Evolutionary conservation across 2,797 vertebrate species (phyloP).

Genomic region (Coccyzus lansbergi): DNA sequence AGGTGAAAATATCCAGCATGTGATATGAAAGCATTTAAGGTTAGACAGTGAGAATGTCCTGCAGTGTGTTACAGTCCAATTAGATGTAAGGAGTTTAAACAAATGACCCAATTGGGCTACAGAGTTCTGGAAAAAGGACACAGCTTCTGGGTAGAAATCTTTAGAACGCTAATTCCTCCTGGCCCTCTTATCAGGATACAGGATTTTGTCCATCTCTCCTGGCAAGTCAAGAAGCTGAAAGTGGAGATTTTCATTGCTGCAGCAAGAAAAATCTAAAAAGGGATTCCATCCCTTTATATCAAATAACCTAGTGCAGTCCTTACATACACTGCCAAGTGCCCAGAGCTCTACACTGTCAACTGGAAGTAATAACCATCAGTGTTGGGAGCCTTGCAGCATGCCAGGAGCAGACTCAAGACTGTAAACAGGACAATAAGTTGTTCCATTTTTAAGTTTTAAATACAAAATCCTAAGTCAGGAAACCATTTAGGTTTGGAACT

Average conservation of each 20-base stretch:
- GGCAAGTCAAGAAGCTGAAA: not conserved
- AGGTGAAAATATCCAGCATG: not conserved
- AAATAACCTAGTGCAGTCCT: not conserved
- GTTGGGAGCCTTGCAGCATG: not conserved
- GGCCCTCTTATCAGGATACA: not conserved
- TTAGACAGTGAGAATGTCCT: not conserved
- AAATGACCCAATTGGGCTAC: not conserved
- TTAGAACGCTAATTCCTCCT: not conserved
- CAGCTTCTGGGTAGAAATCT: not conserved
- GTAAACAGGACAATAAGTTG: not conserved
- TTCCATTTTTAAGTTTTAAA: not conserved
- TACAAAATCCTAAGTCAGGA: not conserved
- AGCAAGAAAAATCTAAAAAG: not conserved
- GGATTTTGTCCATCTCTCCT: not conserved
- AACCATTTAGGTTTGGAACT: not conserved
- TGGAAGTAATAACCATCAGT: not conserved
- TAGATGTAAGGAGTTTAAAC: not conserved
- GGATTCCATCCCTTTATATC: not conserved
- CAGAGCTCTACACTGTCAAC: not conserved
- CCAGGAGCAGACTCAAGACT: not conserved
- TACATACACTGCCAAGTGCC: not conserved
- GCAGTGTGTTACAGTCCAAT: not conserved
- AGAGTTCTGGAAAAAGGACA: not conserved
- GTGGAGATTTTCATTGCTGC: not conserved
- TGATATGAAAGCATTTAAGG: not conserved